These are phyloP conservation scores for Pyrocephalus nanus DNA, from an alignment of 2,797 vertebrate species.

Conservation along the genomic window DNA sequence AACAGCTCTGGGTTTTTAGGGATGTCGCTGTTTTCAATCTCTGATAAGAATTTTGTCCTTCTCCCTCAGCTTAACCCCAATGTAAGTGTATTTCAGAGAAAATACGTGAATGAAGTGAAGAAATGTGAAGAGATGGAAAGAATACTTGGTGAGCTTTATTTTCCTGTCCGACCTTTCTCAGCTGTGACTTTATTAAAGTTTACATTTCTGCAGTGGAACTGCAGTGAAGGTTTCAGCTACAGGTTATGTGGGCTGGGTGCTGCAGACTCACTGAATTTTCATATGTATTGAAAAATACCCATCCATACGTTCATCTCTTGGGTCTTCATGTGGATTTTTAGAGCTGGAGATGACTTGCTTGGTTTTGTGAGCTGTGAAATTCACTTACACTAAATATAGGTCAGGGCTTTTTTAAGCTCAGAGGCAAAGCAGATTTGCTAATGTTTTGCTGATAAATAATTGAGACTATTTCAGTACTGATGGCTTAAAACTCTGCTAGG, in stretches of 20 bases:
- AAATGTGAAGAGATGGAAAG: constrained; percentile 97
- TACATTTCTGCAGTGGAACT: background rate
- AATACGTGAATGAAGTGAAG: constrained; percentile 98
- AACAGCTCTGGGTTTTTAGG: background rate
- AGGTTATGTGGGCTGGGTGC: background rate
- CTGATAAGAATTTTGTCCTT: constrained; percentile 8
- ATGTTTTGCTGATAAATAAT: background rate
- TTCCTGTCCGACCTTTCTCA: background rate
- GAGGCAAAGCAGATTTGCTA: background rate
- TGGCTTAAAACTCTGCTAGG: background rate
- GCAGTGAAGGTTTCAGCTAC: background rate
- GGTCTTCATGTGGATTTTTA: background rate
- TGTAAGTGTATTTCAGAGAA: constrained; percentile 94
- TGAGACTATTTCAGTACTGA: background rate
- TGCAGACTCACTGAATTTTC: background rate
- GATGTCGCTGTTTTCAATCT: background rate
- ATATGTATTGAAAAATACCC: background rate
- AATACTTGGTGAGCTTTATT: constrained; percentile 87
- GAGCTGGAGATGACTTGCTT: background rate
- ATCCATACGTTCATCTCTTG: background rate
- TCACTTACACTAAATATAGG: too few species aligned
- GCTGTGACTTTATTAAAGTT: background rate
- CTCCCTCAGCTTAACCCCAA: constrained; percentile 88
- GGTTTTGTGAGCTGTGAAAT: too few species aligned
- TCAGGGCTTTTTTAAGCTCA: background rate